Percentiles rank a stretch among this genome's conserved stretches.
phyloP scores from a whole-genome alignment of 2,888 invertebrate genomes.

The Resseliella maxima region DNA sequence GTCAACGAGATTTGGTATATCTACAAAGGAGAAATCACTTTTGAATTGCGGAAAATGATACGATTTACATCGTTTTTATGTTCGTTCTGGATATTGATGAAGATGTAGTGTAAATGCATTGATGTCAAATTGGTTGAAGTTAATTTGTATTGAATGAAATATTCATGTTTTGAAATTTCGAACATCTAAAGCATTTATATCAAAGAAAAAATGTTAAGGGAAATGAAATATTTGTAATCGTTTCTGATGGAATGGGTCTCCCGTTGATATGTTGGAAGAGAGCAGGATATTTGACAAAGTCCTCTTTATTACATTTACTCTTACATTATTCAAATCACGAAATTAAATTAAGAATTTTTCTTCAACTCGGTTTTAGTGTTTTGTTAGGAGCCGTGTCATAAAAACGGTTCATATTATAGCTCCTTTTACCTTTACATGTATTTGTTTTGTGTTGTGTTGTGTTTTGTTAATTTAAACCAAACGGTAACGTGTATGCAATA shows the following conservation, averaged over 20 bases:
- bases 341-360: constrained; percentile 3
- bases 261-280: background rate
- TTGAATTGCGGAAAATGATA: constrained; percentile 21
- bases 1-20: background rate
- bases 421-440: background rate
- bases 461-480: background rate
- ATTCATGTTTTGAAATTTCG: background rate
- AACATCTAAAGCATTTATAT: too few relatives aligned
- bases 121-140: constrained; percentile 14
- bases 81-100: background rate
- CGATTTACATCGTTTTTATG: background rate
- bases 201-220: background rate
- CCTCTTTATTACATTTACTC: constrained; percentile 25
- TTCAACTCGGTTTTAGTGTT: background rate
- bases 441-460: background rate
- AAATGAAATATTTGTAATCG: background rate
- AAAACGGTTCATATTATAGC: constrained; percentile 41
- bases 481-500: background rate
- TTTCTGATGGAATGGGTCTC: background rate
- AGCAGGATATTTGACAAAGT: background rate
- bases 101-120: background rate
- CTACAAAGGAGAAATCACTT: background rate
- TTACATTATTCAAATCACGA: constrained; percentile 46
- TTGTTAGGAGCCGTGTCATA: constrained; percentile 18
- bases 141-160: constrained; percentile 27